Base-by-base conservation (phyloP, 2,888 invertebrate genomes). In the Criorhina ranunculi region DNA sequence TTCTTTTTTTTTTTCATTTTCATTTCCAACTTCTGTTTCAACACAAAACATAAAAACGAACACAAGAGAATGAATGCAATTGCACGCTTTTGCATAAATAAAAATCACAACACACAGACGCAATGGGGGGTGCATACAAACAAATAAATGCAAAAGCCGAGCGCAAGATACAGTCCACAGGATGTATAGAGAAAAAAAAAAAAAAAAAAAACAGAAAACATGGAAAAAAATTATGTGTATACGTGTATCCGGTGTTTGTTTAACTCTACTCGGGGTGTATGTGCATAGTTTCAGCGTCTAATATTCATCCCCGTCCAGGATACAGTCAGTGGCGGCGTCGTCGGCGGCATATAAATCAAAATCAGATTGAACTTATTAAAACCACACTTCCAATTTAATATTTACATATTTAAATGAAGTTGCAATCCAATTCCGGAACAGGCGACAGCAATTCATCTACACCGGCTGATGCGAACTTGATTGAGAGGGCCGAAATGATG, bases 31-130 rank as follows among this genome's bases (percentile, higher is more conserved):
- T 66, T 42, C 12, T 57, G 8, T 66, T 79, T 44, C 17, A 42
- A n/a, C 67, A 53, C 49, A 59, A 60, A 77, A 83, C 77, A 73
- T 69, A 73, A 78, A 83, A 83, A 60, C 44, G 73, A 78, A 78
- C 67, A 35, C 78, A 62, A 75, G 64, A 75, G 64, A 83, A 78
- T 57, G 67, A 83, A 78, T 79, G 57, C 37, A 66, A 81, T 81
- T 70, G 82, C 82, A 82, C 66, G 82, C 82, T 64, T 66, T 72
- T 82, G 79, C 85, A 85, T 85, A 85, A 85, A 80, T 85, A 85
- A 85, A 85, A 75, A 78, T 83, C 78, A 70, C 83, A 79, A 51
- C 35, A 46, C 49, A 59, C 49, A 51, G 15, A 5, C 9, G 31
- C 19, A 19, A 33, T 7, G 1, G 35, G 64, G 33, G 33, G 46